Percentiles rank a stretch among this genome's conserved stretches.
Conservation (phyloP, 2,113 vertebrate species). For the Oenanthe oenanthe region DNA sequence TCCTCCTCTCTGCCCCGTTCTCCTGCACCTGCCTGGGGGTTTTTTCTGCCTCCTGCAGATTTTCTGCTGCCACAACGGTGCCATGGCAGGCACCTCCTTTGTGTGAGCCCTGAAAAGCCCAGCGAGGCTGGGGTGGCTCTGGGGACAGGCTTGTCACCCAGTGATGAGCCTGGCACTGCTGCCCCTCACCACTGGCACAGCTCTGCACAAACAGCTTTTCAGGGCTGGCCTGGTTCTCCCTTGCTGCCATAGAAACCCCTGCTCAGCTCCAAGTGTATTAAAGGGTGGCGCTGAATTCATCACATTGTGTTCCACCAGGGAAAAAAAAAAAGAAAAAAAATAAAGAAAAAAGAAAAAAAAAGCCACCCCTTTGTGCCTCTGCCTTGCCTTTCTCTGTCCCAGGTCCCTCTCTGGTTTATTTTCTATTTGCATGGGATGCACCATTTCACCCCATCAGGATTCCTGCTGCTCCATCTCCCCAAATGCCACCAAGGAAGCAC, state of each 20-base stretch:
- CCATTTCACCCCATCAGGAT: fast-evolving
- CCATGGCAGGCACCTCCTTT: conserved; percentile 17
- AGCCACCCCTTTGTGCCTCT: conserved; percentile 32
- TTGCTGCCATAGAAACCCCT: conserved; percentile 71
- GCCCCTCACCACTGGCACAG: conserved; percentile 47
- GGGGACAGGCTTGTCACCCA: not conserved
- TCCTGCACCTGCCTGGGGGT: not conserved
- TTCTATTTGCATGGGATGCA: not conserved
- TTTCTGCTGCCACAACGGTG: fast-evolving
- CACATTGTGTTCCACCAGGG: conserved; percentile 44
- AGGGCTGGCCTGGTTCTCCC: conserved; percentile 49
- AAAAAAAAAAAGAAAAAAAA: not conserved
- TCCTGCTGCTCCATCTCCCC: not conserved
- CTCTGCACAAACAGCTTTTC: conserved; percentile 38
- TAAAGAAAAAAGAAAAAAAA: not conserved
- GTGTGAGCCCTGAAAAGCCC: conserved; percentile 4
- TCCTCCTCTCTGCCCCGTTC: not conserved
- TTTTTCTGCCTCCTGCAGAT: not conserved
- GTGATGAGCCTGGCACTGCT: conserved; percentile 44
- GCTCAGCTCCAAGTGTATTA: conserved; percentile 48
- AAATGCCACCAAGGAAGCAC: not conserved
- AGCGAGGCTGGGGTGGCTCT: not conserved
- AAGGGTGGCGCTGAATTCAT: conserved; percentile 56
- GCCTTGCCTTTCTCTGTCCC: not conserved
- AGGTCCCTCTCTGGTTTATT: not conserved